Evolutionary conservation across 2,888 invertebrate genomes (phyloP), one percentile per base, ranked within the genome.

Genomic region (Lasioglossum malachurum): DNA sequence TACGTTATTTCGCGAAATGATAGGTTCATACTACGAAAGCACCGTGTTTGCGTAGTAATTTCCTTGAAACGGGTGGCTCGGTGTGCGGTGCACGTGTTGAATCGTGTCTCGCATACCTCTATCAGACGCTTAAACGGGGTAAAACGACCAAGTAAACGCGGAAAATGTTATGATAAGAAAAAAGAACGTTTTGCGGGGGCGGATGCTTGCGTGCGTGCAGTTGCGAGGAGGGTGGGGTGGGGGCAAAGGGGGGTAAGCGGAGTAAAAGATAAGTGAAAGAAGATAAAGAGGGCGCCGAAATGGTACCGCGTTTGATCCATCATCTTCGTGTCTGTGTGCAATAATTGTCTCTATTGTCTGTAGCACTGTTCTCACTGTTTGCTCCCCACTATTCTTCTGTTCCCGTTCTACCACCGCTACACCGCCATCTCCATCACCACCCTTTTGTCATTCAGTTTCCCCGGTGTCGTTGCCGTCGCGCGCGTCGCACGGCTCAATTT

Each of bases 281-380:
- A 82, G 87, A 84, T 78, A 78, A 75, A 82, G 75, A 78, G 73
- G 85, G 75, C 86, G 85, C 88, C 86, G 82, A 90, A 88, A 90
- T 89, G 87, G 87, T 83, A 84, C 81, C 86, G 87, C 90, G 89
- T 91, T 89, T 91, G 91, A 92, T 92, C 89, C 86, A 88, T 92
- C 91, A 91, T 92, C 92, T 88, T 82, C 84, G 85, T 75, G 84
- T 87, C 87, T 88, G 89, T 82, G 88, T 90, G 89, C 87, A 91
- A 91, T 92, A 92, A 92, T 92, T 92, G 91, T 90, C 90, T 88
- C 89, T 88, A 89, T 90, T 89, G 91, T 91, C 87, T 78, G 83
- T 79, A 72, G 57, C 79, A 77, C 76, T 78, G 85, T 82, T 87
- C 82, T 87, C 87, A 38, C 85, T 84, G 85, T 87, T 92, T 91